Conservation (phyloP, 2,888 invertebrate species). For the Ophion slaviceki region DNA sequence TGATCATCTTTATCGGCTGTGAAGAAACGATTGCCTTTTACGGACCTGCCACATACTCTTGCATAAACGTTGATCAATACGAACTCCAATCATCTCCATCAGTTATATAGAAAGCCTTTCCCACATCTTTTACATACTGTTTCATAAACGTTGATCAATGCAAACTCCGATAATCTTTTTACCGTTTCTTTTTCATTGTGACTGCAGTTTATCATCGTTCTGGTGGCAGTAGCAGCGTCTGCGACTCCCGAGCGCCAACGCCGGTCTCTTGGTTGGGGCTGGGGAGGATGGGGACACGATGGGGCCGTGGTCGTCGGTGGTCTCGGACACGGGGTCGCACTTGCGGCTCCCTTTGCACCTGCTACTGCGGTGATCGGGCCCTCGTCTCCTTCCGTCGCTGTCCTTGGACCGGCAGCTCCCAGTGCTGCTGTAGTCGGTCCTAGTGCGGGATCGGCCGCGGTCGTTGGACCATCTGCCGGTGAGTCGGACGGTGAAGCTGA, state of each 20-base stretch:
- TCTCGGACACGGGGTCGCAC: constrained; percentile 63
- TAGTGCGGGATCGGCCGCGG: constrained; percentile 64
- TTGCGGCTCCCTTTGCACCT: constrained; percentile 68
- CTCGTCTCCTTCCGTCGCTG: constrained; percentile 57
- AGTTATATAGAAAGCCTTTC: too few relatives aligned
- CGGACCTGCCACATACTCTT: neutral
- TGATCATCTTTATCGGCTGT: too few relatives aligned
- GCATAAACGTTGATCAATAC: neutral
- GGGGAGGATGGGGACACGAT: constrained; percentile 69
- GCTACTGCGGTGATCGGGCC: constrained; percentile 68
- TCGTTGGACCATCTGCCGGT: constrained; percentile 73
- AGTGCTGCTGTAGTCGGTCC: constrained; percentile 68
- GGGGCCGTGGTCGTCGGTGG: constrained; percentile 70
- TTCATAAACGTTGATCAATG: neutral
- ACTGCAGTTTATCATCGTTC: constrained; percentile 69
- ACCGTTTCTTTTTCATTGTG: neutral
- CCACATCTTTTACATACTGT: too few relatives aligned
- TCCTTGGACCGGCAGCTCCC: constrained; percentile 63
- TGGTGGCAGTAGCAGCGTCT: constrained; percentile 69
- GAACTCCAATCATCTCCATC: too few relatives aligned
- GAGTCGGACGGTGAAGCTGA: constrained; percentile 6
- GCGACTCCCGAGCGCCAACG: constrained; percentile 73
- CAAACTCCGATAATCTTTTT: neutral
- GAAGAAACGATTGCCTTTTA: neutral
- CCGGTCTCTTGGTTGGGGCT: constrained; percentile 71